Base-by-base conservation (phyloP, 2,888 invertebrate genomes). In the Embidobia sp. region DNA sequence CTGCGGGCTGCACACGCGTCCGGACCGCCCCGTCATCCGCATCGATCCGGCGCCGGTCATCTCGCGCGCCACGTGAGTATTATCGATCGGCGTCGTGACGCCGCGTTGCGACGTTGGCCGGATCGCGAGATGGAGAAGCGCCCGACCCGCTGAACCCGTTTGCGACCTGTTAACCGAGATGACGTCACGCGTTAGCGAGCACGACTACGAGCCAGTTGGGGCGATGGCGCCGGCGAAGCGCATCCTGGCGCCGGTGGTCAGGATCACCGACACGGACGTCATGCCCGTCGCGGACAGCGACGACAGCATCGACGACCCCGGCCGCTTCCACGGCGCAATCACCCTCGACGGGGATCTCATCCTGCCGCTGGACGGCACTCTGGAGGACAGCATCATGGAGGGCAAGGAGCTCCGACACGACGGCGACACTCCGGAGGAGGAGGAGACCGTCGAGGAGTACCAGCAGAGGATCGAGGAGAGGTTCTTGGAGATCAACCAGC, bases 131-230 rank as follows among this genome's bases (percentile, higher is more conserved):
- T n/a, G n/a, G n/a, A n/a, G n/a, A n/a, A n/a, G n/a, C n/a, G n/a
- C 16, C 13, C 29, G 48, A 3, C 1, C 7, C 3, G 13, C 3
- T 13, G 13, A 37, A 11, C 4, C 31, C n/a, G n/a, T 11, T 16
- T 10, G n/a, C 27, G n/a, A n/a, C n/a, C n/a, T n/a, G n/a, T n/a
- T 48, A 42, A 66, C 27, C 11, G 22, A 2, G 26, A 85, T 87
- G 82, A 81, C 81, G 82, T 84, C 80, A 86, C 82, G 82, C 93
- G 93, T 84, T 92, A 97, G 96, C 92, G 96, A 96, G 92, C 96
- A 97, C 93, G 96, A 96, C 91, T 97, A 97, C 91, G 97, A 97
- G 92, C 95, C 96, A 83, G 94, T 97, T 88, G 94, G 94, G 84
- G 94, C 94, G 79, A n/a, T 22, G 6, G 91, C 91, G 61, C 63